Base-by-base conservation (phyloP, 2,888 invertebrate genomes). In the Miltochrista miniata region DNA sequence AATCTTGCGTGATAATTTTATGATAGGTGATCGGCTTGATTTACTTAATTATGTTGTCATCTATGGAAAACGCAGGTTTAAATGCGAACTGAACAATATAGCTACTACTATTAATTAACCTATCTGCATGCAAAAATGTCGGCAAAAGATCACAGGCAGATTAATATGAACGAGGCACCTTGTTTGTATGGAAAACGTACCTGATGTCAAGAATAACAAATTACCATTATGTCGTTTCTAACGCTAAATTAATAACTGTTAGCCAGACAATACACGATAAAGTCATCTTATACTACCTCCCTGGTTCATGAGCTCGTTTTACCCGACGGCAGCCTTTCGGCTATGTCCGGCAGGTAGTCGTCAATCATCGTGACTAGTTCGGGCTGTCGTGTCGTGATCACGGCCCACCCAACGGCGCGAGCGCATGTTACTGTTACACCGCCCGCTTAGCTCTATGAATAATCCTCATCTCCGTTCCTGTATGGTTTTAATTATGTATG, bases 281-380 rank as follows among this genome's bases (percentile, higher is more conserved):
- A 55, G 55, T 63, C 63, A 63, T 68, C 62, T 51, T 62, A 37
- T 53, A 55, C 56, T 64, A 60, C 43, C 50, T 54, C 51, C 54
- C 47, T 54, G 42, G 50, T 59, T 53, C 66, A 59, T 52, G 56
- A 60, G 55, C 42, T 45, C 42, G 48, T 30, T 34, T 8, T 59
- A 51, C 48, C 53, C 44, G 45, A 47, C 54, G 46, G 56, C 61
- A 64, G 59, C 60, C 65, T 69, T 61, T 69, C 63, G 61, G 70
- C 63, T 30, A 57, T 56, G 63, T 63, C 69, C 68, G 75, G 73
- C 79, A 76, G 82, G 76, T 76, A 78, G 76, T 77, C 76, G 76
- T 83, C 81, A 75, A 81, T 83, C 82, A 79, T 79, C 81, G 81
- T 83, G 83, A 81, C 82, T 81, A 15, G 81, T 75, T 63, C 74